Evolutionary conservation across 2,113 vertebrate species (phyloP), one percentile per base, ranked within the genome.

Genomic region (Daphoenositta chrysoptera): DNA sequence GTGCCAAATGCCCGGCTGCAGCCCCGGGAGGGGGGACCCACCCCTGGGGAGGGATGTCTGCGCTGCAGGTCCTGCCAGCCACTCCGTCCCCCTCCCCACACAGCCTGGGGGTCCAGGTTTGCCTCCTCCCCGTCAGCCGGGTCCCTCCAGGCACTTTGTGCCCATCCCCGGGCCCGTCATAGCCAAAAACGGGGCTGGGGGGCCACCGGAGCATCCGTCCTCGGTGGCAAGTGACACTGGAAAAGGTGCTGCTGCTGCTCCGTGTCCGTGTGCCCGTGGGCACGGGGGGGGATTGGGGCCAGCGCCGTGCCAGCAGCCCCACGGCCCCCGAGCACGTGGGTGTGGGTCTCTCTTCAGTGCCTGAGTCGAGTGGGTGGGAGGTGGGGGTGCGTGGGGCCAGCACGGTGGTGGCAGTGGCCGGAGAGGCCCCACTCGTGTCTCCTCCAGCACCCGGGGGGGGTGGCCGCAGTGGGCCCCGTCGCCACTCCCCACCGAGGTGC

Each of bases 271-370:
- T 14, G n/a, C 69, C 65, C 7, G 0, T 22, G 88, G 69, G 61
- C 48, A 11, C 5, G 0, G 60, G 30, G 1, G 27, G 30, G 40
- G 35, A n/a, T 7, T 1, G 18, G 75, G 83, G 40, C 2, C 0
- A 69, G 73, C 1, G 1, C 51, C 1, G 13, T 66, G 92, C 92
- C 86, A 45, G 84, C 75, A 45, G 77, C 84, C 82, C 87, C 20
- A 1, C 1, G 61, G 17, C 56, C 68, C 79, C 73, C 2, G 4
- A 61, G 83, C 91, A 28, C 27, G 19, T 1, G 28, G 63, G 53
- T 31, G 30, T 4, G 58, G 86, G 75, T 56, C 75, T 82, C 30
- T 80, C 61, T 71, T 93, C 84, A 94, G 96, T 96, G 95, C 96
- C 97, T 95, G 93, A 95, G 82, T 81, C 44, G 7, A 37, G 6